Evolutionary conservation across 2,888 invertebrate genomes (phyloP).

Genomic region (Lysandra coridon): DNA sequence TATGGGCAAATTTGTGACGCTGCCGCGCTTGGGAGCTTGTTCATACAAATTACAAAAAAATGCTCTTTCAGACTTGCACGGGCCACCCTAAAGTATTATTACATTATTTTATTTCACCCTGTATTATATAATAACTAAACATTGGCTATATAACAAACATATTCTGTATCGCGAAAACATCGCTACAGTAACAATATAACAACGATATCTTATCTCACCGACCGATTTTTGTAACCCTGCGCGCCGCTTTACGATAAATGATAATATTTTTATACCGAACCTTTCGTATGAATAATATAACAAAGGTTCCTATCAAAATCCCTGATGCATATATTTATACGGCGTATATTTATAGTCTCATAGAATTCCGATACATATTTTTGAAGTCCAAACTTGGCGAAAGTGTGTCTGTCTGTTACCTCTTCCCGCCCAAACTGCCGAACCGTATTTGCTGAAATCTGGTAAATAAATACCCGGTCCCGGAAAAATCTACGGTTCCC

Average conservation of each 20-base stretch:
- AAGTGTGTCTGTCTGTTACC: too few species aligned
- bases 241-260: constrained; percentile 20
- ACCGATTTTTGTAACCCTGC: neutral
- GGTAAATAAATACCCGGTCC: too few species aligned
- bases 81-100: too few species aligned
- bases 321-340: neutral
- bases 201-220: neutral
- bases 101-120: neutral
- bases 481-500: too few species aligned
- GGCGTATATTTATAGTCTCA: neutral
- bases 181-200: neutral
- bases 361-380: neutral
- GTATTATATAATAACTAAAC: too few species aligned
- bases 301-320: constrained; percentile 21
- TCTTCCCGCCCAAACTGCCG: too few species aligned
- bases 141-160: neutral
- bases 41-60: too few species aligned
- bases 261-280: constrained; percentile 27
- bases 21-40: too few species aligned
- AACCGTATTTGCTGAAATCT: too few species aligned
- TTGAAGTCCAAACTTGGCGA: neutral
- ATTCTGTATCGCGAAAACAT: neutral
- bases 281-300: constrained; percentile 27
- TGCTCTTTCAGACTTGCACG: too few species aligned
- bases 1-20: too few species aligned